Conservation (phyloP, 2,797 vertebrate genomes). For the Gymnopithys bicolor region DNA sequence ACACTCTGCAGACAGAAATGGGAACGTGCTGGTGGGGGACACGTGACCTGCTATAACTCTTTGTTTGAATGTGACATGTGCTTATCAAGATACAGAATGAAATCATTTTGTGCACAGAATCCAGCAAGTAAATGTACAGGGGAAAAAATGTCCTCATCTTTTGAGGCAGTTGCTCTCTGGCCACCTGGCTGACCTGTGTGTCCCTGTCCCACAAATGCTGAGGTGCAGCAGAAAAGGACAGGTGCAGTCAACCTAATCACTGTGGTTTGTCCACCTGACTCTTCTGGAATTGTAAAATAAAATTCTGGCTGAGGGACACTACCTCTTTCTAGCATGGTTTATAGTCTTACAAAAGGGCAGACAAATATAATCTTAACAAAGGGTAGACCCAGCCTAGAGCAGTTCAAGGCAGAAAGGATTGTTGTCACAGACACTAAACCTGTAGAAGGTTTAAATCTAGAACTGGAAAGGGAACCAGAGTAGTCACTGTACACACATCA, state of each 20-base stretch:
- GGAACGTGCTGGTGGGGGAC: neutral
- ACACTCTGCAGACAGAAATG: neutral
- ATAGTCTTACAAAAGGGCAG: neutral
- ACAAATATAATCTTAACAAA: neutral
- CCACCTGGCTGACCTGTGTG: accelerated
- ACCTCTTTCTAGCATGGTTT: neutral
- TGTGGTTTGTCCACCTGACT: neutral
- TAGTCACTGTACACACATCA: neutral
- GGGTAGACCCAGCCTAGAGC: neutral
- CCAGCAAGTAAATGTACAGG: neutral
- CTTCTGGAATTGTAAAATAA: neutral
- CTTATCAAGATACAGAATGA: neutral
- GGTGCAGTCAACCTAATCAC: neutral
- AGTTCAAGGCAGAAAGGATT: neutral
- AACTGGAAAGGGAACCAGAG: neutral
- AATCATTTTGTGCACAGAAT: neutral
- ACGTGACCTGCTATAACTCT: neutral
- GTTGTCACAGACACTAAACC: neutral
- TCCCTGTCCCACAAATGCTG: neutral
- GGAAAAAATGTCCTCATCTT: neutral
- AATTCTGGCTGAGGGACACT: neutral
- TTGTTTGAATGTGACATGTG: neutral
- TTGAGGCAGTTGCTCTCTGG: neutral
- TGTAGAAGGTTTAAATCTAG: neutral
- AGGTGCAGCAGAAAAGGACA: neutral